These are phyloP conservation scores for Pheosia gnoma DNA, from an alignment of 2,888 invertebrate species.

Conservation along the genomic window DNA sequence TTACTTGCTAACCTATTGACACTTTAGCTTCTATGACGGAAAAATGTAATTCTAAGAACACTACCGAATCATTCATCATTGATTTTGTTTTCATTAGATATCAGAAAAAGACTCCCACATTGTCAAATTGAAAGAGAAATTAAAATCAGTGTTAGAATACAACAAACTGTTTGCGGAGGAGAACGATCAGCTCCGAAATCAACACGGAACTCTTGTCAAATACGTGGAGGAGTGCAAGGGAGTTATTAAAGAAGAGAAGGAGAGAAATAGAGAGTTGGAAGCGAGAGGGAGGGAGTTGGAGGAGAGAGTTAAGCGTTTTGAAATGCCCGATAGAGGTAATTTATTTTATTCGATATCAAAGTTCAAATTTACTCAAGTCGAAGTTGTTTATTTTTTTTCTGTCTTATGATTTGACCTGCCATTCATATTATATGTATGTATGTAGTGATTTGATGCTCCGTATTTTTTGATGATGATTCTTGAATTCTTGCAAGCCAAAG, in stretches of 20 bases:
- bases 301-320: constrained; percentile 69
- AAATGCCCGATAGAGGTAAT: constrained; percentile 70
- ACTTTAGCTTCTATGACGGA: no score
- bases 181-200: constrained; percentile 81
- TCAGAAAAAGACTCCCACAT: constrained; percentile 85
- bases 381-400: no score
- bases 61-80: neutral
- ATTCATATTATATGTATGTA: no score
- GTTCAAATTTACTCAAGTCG: no score
- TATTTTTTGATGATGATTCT: no score
- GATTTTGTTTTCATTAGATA: constrained; percentile 60
- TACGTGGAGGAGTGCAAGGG: constrained; percentile 81
- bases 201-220: constrained; percentile 75
- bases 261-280: constrained; percentile 57
- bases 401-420: no score
- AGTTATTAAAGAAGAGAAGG: constrained; percentile 76
- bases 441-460: no score
- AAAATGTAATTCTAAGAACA: no score
- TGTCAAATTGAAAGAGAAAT: constrained; percentile 85
- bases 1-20: no score
- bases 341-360: neutral
- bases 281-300: constrained; percentile 62
- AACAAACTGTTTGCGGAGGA: constrained; percentile 86
- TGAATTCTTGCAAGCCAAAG: no score
- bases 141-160: constrained; percentile 83